Percentiles rank a stretch among this genome's conserved stretches.
Evolutionary conservation across 2,888 invertebrate species (phyloP).

Genomic region (Pristionchus exspectatus): DNA sequence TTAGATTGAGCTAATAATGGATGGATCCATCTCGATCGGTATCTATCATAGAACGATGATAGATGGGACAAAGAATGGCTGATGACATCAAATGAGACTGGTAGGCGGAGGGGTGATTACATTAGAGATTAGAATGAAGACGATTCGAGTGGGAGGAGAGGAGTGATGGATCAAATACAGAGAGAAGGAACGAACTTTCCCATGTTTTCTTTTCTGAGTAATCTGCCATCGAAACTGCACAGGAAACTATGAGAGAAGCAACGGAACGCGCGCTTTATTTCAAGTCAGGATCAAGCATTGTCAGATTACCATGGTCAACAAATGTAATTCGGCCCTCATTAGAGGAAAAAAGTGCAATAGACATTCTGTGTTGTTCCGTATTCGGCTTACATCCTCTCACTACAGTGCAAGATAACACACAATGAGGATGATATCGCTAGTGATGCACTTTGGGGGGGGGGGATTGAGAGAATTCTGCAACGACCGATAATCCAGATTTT

Average conservation of each 20-base stretch:
- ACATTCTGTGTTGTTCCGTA: background rate
- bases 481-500: background rate
- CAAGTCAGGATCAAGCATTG: too few relatives aligned
- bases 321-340: background rate
- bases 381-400: background rate
- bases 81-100: constrained; percentile 44
- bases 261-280: background rate
- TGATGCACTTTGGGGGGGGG: background rate
- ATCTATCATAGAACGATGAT: constrained; percentile 15
- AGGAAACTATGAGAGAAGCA: background rate
- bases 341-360: background rate
- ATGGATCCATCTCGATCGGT: background rate
- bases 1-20: background rate
- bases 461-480: background rate
- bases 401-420: background rate
- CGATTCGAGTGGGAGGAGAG: constrained; percentile 26
- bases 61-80: constrained; percentile 39
- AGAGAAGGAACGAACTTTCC: constrained; percentile 12
- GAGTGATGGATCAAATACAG: constrained; percentile 42
- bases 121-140: constrained; percentile 39
- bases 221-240: background rate
- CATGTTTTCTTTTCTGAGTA: constrained; percentile 12
- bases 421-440: background rate
- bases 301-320: too few relatives aligned
- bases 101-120: constrained; percentile 21